These are phyloP conservation scores for Erynnis tages DNA, from an alignment of 2,888 invertebrate species.

Conservation along the genomic window DNA sequence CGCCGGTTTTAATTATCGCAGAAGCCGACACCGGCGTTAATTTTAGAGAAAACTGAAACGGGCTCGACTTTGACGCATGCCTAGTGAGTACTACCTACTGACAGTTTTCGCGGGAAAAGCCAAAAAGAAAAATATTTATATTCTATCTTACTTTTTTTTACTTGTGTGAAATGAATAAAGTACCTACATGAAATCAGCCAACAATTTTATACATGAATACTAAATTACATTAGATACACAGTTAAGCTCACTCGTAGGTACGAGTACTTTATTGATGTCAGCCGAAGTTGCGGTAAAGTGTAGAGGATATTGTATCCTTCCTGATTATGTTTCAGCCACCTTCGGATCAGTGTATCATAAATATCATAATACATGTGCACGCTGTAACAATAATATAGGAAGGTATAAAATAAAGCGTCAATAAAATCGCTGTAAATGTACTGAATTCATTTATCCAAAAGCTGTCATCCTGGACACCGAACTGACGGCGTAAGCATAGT, in stretches of 20 bases:
- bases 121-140: no score
- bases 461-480: no score
- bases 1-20: slow-evolving; percentile 49
- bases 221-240: neutral
- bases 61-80: no score
- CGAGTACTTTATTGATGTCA: slow-evolving; percentile 25
- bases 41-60: slow-evolving; percentile 45
- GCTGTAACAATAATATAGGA: neutral
- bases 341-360: slow-evolving; percentile 12
- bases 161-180: no score
- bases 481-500: no score
- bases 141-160: no score
- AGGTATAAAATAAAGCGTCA: no score
- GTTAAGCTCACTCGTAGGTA: slow-evolving; percentile 2
- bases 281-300: slow-evolving; percentile 21
- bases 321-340: slow-evolving; percentile 27
- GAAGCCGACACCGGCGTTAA: slow-evolving; percentile 46
- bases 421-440: neutral
- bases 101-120: no score
- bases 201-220: neutral
- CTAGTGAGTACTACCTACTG: no score
- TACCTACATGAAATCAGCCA: no score
- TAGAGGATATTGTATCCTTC: slow-evolving; percentile 25
- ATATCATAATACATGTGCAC: neutral
- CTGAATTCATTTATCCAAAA: no score